A percentile compares a stretch with the other conserved stretches of the same genome.
phyloP scores from a whole-genome alignment of 1,140 invertebrate species.

The Triops cancriformis region DNA sequence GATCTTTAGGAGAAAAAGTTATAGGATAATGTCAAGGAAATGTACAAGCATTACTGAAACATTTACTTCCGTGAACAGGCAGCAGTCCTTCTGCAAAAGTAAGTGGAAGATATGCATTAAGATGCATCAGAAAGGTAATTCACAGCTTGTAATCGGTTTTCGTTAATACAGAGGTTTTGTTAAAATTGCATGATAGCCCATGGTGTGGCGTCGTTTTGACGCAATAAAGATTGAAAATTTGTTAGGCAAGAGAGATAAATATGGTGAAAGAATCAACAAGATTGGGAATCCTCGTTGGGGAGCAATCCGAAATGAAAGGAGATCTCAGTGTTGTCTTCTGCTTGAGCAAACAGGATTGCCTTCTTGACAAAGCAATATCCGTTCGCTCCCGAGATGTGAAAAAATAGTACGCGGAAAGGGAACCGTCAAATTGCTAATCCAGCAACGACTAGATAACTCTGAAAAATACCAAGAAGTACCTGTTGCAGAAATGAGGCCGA shows the following conservation, averaged over 20 bases:
- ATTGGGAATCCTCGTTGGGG: background rate
- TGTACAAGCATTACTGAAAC: background rate
- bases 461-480: too few relatives aligned
- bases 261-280: background rate
- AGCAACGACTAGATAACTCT: too few relatives aligned
- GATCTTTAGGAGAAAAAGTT: background rate
- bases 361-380: slow-evolving; percentile 5
- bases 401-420: background rate
- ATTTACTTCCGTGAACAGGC: background rate
- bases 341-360: background rate
- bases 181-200: too few relatives aligned
- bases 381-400: background rate
- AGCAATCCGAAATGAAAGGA: background rate
- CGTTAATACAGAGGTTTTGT: too few relatives aligned
- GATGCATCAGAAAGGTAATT: too few relatives aligned
- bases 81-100: too few relatives aligned
- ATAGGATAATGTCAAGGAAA: background rate
- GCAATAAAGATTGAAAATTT: too few relatives aligned
- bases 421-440: background rate
- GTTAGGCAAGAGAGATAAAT: background rate
- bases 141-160: too few relatives aligned
- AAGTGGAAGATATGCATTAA: too few relatives aligned
- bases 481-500: too few relatives aligned
- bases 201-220: background rate
- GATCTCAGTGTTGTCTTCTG: background rate